A percentile compares a stretch with the other conserved stretches of the same genome.
Conservation (phyloP, 2,113 vertebrate species). For the Laticauda colubrina region DNA sequence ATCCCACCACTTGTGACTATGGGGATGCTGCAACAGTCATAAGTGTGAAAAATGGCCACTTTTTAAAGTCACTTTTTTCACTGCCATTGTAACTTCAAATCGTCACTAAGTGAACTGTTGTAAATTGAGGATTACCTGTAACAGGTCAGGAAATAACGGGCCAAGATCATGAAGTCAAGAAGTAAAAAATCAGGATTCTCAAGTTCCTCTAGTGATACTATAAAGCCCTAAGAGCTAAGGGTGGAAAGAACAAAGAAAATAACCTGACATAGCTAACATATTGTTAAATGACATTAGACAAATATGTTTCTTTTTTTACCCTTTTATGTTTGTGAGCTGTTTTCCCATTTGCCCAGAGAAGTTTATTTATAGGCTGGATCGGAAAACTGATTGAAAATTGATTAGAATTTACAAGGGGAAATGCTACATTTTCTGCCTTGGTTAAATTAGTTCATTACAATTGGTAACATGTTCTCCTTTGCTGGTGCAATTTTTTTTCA, state of each 20-base stretch:
- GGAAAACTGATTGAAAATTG: not conserved
- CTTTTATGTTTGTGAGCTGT: not conserved
- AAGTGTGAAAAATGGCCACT: too few species aligned
- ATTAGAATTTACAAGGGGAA: not conserved
- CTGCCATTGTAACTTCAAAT: too few species aligned
- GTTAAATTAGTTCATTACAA: not conserved
- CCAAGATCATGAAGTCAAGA: not conserved
- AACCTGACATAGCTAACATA: not conserved
- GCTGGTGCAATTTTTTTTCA: not conserved
- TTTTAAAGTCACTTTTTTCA: too few species aligned
- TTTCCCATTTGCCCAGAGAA: not conserved
- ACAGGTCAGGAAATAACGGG: not conserved
- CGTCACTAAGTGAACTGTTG: too few species aligned
- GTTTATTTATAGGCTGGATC: not conserved
- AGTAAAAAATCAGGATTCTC: not conserved
- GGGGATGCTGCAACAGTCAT: too few species aligned
- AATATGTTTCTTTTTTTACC: not conserved
- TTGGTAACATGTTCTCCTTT: not conserved
- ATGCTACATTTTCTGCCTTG: not conserved
- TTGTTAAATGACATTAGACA: not conserved
- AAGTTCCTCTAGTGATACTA: not conserved
- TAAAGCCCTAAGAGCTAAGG: not conserved
- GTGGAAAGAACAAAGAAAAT: not conserved
- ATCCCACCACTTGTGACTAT: too few species aligned
- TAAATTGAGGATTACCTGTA: not conserved